A percentile compares a stretch with the other conserved stretches of the same genome.
phyloP scores from a whole-genome alignment of 2,888 invertebrate genomes.

The Drosophila planitibia region DNA sequence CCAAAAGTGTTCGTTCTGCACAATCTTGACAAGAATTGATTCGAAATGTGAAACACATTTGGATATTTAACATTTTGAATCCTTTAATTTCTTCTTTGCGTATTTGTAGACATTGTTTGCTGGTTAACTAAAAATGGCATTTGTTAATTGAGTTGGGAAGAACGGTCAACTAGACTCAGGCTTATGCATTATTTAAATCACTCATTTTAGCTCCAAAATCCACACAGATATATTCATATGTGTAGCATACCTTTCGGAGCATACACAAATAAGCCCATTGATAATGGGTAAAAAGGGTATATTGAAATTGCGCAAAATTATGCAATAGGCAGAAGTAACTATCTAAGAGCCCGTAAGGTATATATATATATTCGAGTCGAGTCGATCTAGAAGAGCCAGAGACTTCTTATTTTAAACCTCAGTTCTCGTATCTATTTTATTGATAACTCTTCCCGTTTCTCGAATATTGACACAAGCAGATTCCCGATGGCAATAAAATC shows the following conservation, averaged over 20 bases:
- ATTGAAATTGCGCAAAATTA: no score
- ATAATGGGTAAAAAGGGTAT: no score
- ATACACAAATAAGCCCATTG: background rate
- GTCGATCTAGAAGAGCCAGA: no score
- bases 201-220: background rate
- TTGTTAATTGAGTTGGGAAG: background rate
- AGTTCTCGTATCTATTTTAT: no score
- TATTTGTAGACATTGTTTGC: background rate
- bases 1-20: background rate
- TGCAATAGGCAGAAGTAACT: no score
- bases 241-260: conserved; percentile 10
- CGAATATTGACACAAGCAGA: no score
- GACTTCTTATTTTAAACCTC: no score
- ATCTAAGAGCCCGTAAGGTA: no score
- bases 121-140: background rate
- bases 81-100: background rate
- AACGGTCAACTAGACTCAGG: background rate
- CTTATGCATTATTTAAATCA: background rate
- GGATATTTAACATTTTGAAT: background rate
- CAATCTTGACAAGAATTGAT: background rate
- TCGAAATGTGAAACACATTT: background rate
- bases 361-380: no score
- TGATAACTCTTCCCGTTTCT: no score
- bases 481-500: no score
- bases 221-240: background rate